A percentile compares a stretch with the other conserved stretches of the same genome.
Evolutionary conservation across 2,888 invertebrate species (phyloP).

Genomic region (Lomographa bimaculata): DNA sequence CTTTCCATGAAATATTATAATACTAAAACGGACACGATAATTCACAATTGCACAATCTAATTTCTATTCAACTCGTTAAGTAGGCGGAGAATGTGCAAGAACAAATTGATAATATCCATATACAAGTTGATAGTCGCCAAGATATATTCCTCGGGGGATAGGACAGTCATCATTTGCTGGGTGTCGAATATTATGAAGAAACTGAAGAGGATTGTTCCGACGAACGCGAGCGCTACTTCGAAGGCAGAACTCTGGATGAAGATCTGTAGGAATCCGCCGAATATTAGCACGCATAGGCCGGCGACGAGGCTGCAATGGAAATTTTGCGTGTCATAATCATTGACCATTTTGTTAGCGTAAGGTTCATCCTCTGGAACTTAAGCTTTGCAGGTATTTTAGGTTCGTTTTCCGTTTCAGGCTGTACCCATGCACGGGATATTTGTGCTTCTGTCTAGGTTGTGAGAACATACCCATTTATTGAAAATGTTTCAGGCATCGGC

Average conservation of each 20-base stretch:
- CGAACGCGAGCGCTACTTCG: conserved; percentile 88
- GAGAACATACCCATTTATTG: too few species aligned
- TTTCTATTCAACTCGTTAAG: conserved; percentile 85
- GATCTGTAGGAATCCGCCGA: conserved; percentile 89
- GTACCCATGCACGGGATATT: too few species aligned
- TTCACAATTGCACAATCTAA: too few species aligned
- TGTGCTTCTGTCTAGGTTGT: too few species aligned
- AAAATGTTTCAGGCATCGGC: too few species aligned
- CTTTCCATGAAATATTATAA: too few species aligned
- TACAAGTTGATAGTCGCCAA: conserved; percentile 93
- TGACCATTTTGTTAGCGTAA: too few species aligned
- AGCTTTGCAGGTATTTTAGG: too few species aligned
- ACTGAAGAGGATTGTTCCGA: conserved; percentile 90
- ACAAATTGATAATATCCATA: conserved; percentile 94
- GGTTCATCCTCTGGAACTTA: too few species aligned
- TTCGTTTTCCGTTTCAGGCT: too few species aligned
- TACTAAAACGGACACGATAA: too few species aligned
- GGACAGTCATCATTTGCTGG: conserved; percentile 90
- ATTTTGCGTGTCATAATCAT: too few species aligned
- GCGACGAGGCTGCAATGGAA: conserved; percentile 82
- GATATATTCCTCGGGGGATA: conserved; percentile 95
- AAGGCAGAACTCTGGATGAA: conserved; percentile 88
- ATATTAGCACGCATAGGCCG: conserved; percentile 86
- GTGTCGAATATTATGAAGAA: conserved; percentile 94
- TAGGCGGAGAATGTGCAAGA: conserved; percentile 90